Evolutionary conservation across 2,113 vertebrate species (phyloP).

Genomic region (Mus musculus): GRCm39 chr8:91486501-91487000

Average conservation of each 20-base stretch:
- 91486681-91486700: not conserved
- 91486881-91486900: not conserved
- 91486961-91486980: not conserved
- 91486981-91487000: not conserved
- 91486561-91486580: not conserved
- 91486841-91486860: not conserved
- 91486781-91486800: not conserved
- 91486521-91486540: not conserved
- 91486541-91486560: not conserved
- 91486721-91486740: not conserved
- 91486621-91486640: not conserved
- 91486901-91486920: not conserved
- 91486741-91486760: not conserved
- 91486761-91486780: not conserved
- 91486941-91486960: not conserved
- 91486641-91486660: not conserved
- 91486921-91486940: not conserved
- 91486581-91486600: not conserved
- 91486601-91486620: no score
- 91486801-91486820: not conserved
- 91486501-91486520: not conserved
- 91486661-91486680: not conserved
- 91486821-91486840: not conserved
- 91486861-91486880: no score
- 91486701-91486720: not conserved